phyloP scores from a whole-genome alignment of 2,113 vertebrate genomes.

The Natator depressus region DNA sequence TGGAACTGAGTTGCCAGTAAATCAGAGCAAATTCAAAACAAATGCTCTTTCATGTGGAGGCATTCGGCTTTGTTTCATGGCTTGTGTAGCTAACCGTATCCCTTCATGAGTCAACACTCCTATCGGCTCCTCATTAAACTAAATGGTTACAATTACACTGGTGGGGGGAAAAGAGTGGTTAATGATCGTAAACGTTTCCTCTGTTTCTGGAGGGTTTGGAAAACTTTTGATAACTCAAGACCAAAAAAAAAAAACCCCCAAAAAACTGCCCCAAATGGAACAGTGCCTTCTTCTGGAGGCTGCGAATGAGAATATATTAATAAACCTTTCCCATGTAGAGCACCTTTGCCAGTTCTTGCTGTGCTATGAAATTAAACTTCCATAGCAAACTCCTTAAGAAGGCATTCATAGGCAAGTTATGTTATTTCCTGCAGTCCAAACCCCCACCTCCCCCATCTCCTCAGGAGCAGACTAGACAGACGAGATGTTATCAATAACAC shows the following conservation, averaged over 20 bases:
- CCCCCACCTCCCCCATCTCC: slow-evolving; percentile 61
- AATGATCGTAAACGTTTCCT: slow-evolving; percentile 48
- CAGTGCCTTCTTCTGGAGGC: neutral
- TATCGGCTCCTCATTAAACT: slow-evolving; percentile 73
- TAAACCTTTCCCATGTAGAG: neutral
- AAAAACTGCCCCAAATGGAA: neutral
- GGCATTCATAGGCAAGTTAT: slow-evolving; percentile 12
- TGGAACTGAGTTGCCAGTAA: slow-evolving; percentile 74
- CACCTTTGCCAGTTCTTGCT: neutral
- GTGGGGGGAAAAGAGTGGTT: slow-evolving; percentile 26
- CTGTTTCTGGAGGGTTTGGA: neutral
- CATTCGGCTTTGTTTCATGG: slow-evolving; percentile 66
- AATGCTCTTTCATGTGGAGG: slow-evolving; percentile 82
- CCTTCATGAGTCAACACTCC: slow-evolving; percentile 66
- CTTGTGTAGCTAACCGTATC: slow-evolving; percentile 66
- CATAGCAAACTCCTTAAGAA: neutral
- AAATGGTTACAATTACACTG: slow-evolving; percentile 68
- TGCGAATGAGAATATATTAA: neutral
- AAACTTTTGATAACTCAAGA: neutral
- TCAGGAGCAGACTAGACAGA: slow-evolving; percentile 76
- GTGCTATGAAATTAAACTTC: neutral
- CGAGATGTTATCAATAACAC: slow-evolving; percentile 79
- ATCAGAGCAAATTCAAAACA: slow-evolving; percentile 85
- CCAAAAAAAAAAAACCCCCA: too few species aligned
- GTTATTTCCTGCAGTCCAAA: slow-evolving; percentile 68